These are phyloP conservation scores for Phymastichus coffea DNA, from an alignment of 1,140 invertebrate genomes.

Conservation along the genomic window DNA sequence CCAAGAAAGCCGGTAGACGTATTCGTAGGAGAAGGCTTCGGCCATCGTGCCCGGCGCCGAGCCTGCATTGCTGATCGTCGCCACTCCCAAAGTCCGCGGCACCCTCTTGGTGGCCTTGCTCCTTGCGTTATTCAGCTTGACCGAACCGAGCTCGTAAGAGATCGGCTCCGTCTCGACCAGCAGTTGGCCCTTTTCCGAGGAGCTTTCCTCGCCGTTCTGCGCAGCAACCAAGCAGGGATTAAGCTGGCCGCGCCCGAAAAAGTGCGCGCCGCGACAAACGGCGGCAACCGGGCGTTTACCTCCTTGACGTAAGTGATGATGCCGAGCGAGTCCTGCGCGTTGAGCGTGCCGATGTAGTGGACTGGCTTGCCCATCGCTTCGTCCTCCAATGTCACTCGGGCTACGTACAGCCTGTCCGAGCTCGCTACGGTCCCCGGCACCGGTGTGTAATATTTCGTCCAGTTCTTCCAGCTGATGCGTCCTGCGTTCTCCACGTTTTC, in stretches of 20 bases:
- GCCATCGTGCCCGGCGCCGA: conserved; percentile 60
- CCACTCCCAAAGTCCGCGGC: conserved; percentile 60
- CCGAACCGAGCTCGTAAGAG: conserved; percentile 68
- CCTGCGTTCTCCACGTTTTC: conserved; percentile 77
- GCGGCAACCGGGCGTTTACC: conserved; percentile 35
- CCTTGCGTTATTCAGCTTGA: conserved; percentile 64
- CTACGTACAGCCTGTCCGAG: conserved; percentile 54
- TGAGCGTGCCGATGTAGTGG: conserved; percentile 69
- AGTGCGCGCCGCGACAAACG: no score
- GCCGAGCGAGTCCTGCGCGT: conserved; percentile 63
- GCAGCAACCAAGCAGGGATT: no score
- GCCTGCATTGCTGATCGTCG: conserved; percentile 64
- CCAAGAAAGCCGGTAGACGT: conserved; percentile 71
- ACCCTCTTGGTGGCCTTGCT: conserved; percentile 57
- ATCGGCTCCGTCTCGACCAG: conserved; percentile 76
- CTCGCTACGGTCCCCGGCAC: conserved; percentile 67
- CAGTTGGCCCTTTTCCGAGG: conserved; percentile 67
- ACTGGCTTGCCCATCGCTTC: conserved; percentile 50
- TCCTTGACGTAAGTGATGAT: conserved; percentile 67
- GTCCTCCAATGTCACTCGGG: conserved; percentile 45
- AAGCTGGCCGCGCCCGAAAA: not conserved
- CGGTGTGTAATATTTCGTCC: conserved; percentile 65
- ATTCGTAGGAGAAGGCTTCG: conserved; percentile 69
- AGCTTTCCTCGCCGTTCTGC: conserved; percentile 60
- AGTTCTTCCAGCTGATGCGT: conserved; percentile 69